phyloP scores from a whole-genome alignment of 2,888 invertebrate genomes.

The Sinohyriopsis cumingii region DNA sequence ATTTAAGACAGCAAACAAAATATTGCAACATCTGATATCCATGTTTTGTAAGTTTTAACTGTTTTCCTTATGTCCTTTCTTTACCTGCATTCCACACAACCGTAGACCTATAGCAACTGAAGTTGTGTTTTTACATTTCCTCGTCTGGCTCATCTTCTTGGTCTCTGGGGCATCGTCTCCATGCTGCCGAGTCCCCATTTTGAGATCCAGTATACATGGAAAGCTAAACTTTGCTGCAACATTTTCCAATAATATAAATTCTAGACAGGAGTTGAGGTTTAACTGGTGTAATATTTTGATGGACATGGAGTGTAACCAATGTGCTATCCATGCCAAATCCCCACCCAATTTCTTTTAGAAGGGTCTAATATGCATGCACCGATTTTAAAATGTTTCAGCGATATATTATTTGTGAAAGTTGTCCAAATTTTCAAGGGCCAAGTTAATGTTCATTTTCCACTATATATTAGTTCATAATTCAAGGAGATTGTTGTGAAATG shows the following conservation, averaged over 20 bases:
- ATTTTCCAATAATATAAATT: constrained; percentile 76
- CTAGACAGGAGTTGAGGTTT: constrained; percentile 35
- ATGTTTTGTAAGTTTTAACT: too few relatives aligned
- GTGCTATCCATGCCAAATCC: too few relatives aligned
- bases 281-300: not conserved
- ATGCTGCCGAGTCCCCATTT: constrained; percentile 77
- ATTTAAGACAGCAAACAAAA: too few relatives aligned
- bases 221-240: constrained; percentile 75
- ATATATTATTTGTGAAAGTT: not conserved
- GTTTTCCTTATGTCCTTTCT: not conserved
- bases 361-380: too few relatives aligned
- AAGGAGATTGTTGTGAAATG: not conserved
- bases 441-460: not conserved
- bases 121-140: constrained; percentile 74
- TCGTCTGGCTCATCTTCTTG: constrained; percentile 74
- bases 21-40: too few relatives aligned
- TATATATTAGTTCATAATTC: not conserved
- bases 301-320: too few relatives aligned
- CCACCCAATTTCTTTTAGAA: too few relatives aligned
- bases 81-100: constrained; percentile 74
- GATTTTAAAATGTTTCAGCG: not conserved
- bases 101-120: constrained; percentile 75
- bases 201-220: constrained; percentile 76
- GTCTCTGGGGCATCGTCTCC: constrained; percentile 75
- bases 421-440: not conserved